phyloP scores from a whole-genome alignment of 35 echinoderm and acorn worm species.

The Anneissia japonica region DNA sequence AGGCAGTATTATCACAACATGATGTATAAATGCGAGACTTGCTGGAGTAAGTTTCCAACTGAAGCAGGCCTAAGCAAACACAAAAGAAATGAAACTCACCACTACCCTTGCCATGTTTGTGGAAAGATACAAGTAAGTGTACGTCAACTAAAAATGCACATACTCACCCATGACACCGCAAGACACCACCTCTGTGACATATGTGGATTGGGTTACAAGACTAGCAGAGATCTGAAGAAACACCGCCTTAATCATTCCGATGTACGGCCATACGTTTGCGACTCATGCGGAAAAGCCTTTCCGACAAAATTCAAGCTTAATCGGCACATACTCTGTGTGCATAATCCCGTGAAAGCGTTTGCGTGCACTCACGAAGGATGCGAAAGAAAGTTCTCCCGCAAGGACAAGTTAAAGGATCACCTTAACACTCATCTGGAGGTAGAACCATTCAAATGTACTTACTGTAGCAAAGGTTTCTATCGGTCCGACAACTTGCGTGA shows the following conservation, averaged over 20 bases:
- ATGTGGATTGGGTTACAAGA: constrained; percentile 72
- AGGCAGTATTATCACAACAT: constrained; percentile 70
- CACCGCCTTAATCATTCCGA: constrained; percentile 60
- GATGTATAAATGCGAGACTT: constrained; percentile 66
- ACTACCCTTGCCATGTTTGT: constrained; percentile 67
- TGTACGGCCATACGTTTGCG: constrained; percentile 59
- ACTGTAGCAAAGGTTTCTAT: constrained; percentile 72
- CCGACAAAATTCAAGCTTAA: constrained; percentile 73
- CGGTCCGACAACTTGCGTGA: constrained; percentile 80
- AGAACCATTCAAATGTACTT: constrained; percentile 54
- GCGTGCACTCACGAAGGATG: constrained; percentile 50
- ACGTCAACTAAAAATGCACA: constrained; percentile 74
- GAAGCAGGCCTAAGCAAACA: constrained; percentile 58
- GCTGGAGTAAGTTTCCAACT: constrained; percentile 79
- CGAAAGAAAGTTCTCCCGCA: constrained; percentile 63
- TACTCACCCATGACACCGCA: constrained; percentile 48
- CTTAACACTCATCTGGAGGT: constrained; percentile 50
- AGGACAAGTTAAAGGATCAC: constrained; percentile 89
- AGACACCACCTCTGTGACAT: constrained; percentile 61
- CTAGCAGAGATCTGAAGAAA: constrained; percentile 61
- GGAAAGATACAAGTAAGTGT: constrained; percentile 69
- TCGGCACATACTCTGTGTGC: constrained; percentile 69
- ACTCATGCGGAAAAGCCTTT: constrained; percentile 68
- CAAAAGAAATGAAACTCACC: constrained; percentile 47
- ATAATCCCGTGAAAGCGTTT: constrained; percentile 53